Conservation (phyloP, 2,797 vertebrate genomes). For the Macrochelys suwanniensis region DNA sequence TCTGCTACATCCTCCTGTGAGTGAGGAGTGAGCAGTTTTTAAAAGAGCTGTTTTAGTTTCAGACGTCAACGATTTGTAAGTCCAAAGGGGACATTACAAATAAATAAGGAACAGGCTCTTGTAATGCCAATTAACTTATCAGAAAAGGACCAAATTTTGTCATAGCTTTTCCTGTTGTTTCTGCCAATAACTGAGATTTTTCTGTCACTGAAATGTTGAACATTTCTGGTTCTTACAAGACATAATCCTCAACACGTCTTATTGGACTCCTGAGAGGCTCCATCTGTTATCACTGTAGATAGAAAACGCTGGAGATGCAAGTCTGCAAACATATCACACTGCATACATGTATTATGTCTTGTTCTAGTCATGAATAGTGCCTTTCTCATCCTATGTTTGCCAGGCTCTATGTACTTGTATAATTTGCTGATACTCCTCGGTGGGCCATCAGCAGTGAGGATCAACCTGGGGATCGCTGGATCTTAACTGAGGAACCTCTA, state of each 20-base stretch:
- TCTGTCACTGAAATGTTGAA: conserved; percentile 9
- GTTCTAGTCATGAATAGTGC: background rate
- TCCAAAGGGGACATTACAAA: background rate
- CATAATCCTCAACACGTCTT: conserved; percentile 50
- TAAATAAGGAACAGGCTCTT: background rate
- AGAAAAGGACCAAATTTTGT: background rate
- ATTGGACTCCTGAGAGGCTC: conserved; percentile 53
- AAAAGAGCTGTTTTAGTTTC: background rate
- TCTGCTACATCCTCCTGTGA: background rate
- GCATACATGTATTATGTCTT: background rate
- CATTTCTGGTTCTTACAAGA: conserved; percentile 54
- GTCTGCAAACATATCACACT: conserved; percentile 30
- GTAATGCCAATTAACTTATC: background rate
- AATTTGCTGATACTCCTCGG: background rate
- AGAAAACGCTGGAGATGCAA: conserved; percentile 45
- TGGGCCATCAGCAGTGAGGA: background rate
- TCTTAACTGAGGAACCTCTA: too few species aligned
- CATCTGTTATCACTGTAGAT: conserved; percentile 61
- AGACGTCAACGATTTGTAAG: background rate
- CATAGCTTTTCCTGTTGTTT: conserved; percentile 10
- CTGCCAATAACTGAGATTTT: background rate
- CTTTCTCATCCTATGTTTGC: background rate
- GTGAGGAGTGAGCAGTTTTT: background rate
- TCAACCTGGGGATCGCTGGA: too few species aligned
- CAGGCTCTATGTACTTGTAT: background rate